Evolutionary conservation across 2,797 vertebrate genomes (phyloP).

Genomic region (Orientallactaga sibirica): DNA sequence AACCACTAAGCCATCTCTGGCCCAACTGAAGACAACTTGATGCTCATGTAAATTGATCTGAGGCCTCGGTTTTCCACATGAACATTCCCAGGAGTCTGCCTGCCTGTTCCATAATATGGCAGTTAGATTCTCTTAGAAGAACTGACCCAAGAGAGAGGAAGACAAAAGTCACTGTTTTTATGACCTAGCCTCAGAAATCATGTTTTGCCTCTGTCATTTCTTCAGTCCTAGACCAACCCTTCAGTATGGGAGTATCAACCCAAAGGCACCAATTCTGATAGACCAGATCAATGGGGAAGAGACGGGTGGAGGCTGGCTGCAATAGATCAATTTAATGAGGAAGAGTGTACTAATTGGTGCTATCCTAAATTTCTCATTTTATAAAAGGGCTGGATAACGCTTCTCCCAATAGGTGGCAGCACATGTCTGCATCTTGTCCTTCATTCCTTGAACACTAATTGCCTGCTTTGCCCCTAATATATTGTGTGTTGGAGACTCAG

Average conservation of each 20-base stretch:
- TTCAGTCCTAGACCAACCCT: neutral
- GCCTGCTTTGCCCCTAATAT: neutral
- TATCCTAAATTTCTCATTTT: neutral
- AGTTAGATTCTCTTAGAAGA: neutral
- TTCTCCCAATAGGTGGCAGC: constrained; percentile 70
- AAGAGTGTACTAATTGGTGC: neutral
- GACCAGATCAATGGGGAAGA: neutral
- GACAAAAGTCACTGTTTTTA: neutral
- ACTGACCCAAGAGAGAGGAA: neutral
- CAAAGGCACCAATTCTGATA: neutral
- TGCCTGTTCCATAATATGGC: neutral
- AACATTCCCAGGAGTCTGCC: neutral
- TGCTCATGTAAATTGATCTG: neutral
- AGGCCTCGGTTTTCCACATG: neutral
- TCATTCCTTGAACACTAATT: neutral
- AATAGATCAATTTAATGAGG: neutral
- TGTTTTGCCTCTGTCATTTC: neutral
- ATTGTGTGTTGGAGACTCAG: neutral
- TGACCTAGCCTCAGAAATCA: neutral
- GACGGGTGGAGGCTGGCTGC: neutral
- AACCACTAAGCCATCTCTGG: too few species aligned
- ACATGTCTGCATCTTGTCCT: neutral
- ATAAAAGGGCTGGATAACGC: neutral
- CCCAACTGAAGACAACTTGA: neutral
- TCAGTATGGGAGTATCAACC: neutral